A percentile compares a stretch with the other conserved stretches of the same genome.
Conservation (phyloP, 2,113 vertebrate species). For the Rhabdornis inornatus region DNA sequence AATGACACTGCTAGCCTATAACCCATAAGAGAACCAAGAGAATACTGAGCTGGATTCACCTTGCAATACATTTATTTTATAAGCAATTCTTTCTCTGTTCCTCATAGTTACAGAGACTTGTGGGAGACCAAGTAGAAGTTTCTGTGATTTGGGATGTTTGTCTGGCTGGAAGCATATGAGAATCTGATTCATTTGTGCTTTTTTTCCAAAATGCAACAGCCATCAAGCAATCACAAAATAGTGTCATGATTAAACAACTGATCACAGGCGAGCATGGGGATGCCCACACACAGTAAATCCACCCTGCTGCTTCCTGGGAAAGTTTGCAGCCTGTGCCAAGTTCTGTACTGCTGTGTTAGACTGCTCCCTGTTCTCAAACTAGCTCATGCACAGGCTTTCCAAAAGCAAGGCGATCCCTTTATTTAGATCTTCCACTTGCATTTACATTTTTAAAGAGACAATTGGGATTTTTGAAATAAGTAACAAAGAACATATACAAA, state of each 20-base stretch:
- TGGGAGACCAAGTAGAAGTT: background rate
- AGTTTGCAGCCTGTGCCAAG: background rate
- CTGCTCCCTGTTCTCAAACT: background rate
- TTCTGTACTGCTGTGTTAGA: background rate
- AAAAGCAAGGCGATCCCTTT: background rate
- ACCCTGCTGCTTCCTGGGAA: background rate
- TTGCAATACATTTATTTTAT: background rate
- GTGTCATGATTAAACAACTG: background rate
- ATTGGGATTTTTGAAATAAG: background rate
- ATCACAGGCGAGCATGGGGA: rapidly evolving
- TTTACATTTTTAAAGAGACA: background rate
- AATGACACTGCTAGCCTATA: background rate
- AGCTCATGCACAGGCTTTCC: background rate
- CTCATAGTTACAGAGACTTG: background rate
- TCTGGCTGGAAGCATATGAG: background rate
- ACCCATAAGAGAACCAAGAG: rapidly evolving
- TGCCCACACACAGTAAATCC: background rate
- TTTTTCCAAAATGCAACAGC: background rate
- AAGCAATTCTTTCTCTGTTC: background rate
- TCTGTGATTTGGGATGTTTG: background rate
- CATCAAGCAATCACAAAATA: background rate
- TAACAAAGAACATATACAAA: background rate
- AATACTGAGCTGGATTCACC: background rate
- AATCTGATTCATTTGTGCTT: background rate
- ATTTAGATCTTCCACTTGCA: background rate